phyloP scores from a whole-genome alignment of 23 tunicate species.

The Ciona savignyi region DNA sequence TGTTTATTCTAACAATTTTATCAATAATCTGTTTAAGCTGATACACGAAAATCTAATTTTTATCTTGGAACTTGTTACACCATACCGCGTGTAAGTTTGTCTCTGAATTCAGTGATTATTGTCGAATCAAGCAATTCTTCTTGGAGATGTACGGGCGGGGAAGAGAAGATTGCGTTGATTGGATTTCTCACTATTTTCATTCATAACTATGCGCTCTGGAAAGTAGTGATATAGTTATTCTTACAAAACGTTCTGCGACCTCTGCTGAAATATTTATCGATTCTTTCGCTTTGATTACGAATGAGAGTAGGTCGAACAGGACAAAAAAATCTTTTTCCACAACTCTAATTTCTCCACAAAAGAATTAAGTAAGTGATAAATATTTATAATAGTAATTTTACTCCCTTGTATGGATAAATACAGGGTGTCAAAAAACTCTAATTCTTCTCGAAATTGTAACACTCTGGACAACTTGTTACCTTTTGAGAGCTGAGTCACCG shows the following conservation, averaged over 20 bases:
- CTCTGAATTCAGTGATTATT: too few species aligned
- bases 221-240: conserved; percentile 14
- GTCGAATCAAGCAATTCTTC: conserved; percentile 10
- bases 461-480: background rate
- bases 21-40: too few species aligned
- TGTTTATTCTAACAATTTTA: too few species aligned
- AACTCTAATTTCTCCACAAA: conserved; percentile 10
- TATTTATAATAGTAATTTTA: conserved; percentile 4
- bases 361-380: conserved; percentile 14
- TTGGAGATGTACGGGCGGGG: conserved; percentile 20
- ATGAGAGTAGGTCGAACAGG: conserved; percentile 15
- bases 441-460: background rate
- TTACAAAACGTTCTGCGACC: conserved; percentile 1
- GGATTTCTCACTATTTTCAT: conserved; percentile 6
- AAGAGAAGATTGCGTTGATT: conserved; percentile 20
- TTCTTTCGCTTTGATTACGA: conserved; percentile 7
- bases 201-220: conserved; percentile 22
- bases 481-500: background rate
- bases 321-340: conserved; percentile 22
- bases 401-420: conserved; percentile 10
- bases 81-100: too few species aligned
- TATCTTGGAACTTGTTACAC: too few species aligned
- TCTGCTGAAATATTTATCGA: conserved; percentile 13
- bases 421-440: conserved; percentile 8
- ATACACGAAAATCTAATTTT: too few species aligned